Base-by-base conservation (phyloP, 2,888 invertebrate species). In the Pseudoips prasinana region DNA sequence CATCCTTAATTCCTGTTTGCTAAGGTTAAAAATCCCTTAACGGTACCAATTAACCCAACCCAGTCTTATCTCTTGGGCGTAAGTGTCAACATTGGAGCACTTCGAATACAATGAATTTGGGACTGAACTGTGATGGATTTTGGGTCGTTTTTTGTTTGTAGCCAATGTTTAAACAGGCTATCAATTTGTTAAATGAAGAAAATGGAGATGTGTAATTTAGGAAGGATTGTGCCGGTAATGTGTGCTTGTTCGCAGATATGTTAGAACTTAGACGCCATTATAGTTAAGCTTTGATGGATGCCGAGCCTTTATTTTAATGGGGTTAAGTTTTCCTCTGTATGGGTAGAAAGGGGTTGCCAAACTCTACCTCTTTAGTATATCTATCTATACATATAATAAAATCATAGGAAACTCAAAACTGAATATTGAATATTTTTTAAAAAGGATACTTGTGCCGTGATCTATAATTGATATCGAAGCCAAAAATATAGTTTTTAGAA, bases 101-200 rank as follows among this genome's bases (percentile, higher is more conserved):
- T 47, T 65, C 48, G 58, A 52, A 55, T 45, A 33, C 38, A 42
- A 33, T 33, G 53, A 56, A 80, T 69, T 74, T 71, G 65, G 48
- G 56, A 65, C 80, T 79, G 66, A 71, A 58, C 24, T 4, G 3
- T 1, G 6, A 38, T 26, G 29, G 19, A 1, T 22, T 44, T 68
- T 76, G 57, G 68, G 65, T 64, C 42, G 58, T 43, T 58, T 66
- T 73, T 74, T 30, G 50, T 31, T 35, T 20, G 27, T 27, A 19
- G 30, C 30, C 25, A 31, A 29, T 62, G 41, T 46, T 64, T 67
- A 73, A 74, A 73, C 65, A 70, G 56, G 40, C 70, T 74, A 84
- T 86, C 87, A 87, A 86, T 87, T 87, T 85, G 87, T 81, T 84
- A 87, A 85, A 85, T 85, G 84, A 85, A 87, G 87, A 82, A 84